These are phyloP conservation scores for Barypeithes pellucidus DNA, from an alignment of 2,888 invertebrate genomes.

Conservation along the genomic window DNA sequence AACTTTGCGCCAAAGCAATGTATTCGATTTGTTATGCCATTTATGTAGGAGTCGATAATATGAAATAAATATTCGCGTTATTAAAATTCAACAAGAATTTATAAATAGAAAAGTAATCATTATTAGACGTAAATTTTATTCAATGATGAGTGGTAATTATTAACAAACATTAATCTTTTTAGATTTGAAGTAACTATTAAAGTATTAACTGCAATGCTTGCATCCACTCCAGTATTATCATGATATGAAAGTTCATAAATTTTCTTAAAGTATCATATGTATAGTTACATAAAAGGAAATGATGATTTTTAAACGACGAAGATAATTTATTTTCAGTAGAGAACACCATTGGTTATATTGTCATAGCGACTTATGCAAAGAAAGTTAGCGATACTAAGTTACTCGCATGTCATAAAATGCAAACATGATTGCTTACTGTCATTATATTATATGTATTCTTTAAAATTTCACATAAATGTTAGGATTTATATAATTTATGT, in stretches of 20 bases:
- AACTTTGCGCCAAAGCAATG: too few relatives aligned
- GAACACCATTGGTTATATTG: not conserved
- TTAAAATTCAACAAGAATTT: too few relatives aligned
- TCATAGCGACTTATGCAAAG: conserved; percentile 1
- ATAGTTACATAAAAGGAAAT: not conserved
- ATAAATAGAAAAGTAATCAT: too few relatives aligned
- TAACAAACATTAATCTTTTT: too few relatives aligned
- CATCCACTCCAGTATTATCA: not conserved
- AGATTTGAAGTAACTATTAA: not conserved
- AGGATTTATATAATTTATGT: too few relatives aligned
- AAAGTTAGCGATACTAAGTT: not conserved
- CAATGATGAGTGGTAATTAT: too few relatives aligned
- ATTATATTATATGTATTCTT: not conserved
- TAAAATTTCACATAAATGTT: not conserved
- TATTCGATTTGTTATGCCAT: too few relatives aligned
- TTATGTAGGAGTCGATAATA: too few relatives aligned
- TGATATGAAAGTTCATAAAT: not conserved
- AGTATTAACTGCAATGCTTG: not conserved
- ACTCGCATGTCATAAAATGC: conserved; percentile 1
- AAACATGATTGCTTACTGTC: conserved; percentile 1
- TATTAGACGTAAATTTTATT: too few relatives aligned
- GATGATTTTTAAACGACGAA: not conserved
- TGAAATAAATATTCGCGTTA: too few relatives aligned
- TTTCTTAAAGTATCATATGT: too few relatives aligned
- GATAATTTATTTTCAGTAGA: not conserved